Percentiles rank a stretch among this genome's conserved stretches.
These are phyloP conservation scores for Ranitomeya variabilis DNA, from an alignment of 2,113 vertebrate species.

Conservation along the genomic window DNA sequence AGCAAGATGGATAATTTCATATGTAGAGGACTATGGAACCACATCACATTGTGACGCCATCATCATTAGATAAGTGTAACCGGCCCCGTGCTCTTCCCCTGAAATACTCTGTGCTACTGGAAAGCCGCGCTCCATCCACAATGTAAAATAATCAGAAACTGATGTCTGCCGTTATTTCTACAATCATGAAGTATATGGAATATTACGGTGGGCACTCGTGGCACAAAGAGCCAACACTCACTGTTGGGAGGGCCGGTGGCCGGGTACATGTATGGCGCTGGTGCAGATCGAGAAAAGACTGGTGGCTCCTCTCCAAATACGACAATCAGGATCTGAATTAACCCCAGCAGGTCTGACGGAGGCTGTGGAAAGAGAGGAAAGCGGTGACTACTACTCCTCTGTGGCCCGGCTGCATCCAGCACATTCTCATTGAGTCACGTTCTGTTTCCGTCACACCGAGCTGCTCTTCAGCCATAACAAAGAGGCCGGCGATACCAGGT, in stretches of 20 bases:
- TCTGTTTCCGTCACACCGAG: background rate
- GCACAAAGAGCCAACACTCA: constrained; percentile 69
- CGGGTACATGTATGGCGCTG: constrained; percentile 87
- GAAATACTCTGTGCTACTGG: no score
- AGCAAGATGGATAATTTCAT: background rate
- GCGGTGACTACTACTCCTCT: background rate
- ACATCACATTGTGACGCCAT: no score
- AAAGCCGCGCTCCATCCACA: no score
- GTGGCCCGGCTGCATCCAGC: background rate
- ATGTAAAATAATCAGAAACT: no score
- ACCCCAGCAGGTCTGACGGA: constrained; percentile 90
- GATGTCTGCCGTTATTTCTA: no score
- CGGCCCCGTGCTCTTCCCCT: no score
- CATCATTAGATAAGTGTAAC: no score
- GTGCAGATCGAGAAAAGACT: constrained; percentile 91
- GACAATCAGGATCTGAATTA: constrained; percentile 98
- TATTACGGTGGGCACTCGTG: no score
- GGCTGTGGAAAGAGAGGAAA: constrained; percentile 71
- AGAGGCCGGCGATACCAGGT: background rate
- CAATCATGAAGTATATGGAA: no score
- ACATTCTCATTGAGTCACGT: constrained; percentile 6
- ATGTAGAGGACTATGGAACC: background rate
- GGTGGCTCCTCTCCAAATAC: constrained; percentile 97
- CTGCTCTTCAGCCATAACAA: background rate
- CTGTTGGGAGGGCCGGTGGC: constrained; percentile 92